Evolutionary conservation across 2,113 vertebrate genomes (phyloP).

Genomic region (Narcine bancroftii): DNA sequence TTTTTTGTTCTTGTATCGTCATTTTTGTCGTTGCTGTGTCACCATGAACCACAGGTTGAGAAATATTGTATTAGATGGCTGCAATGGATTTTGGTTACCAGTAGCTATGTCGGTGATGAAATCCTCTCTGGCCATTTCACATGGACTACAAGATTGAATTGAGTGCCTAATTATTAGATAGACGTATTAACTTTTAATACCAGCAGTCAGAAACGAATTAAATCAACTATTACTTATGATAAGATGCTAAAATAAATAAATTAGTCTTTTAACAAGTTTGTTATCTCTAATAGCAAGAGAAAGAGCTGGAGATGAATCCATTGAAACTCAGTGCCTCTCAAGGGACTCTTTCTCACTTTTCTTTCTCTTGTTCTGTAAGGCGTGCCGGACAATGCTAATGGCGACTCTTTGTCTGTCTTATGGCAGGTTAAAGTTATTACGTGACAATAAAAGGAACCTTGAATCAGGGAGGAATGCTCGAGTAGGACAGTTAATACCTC

Average conservation of each 20-base stretch:
- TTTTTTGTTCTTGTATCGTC: too few relatives aligned
- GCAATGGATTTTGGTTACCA: neutral
- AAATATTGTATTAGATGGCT: too few relatives aligned
- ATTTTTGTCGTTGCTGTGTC: too few relatives aligned
- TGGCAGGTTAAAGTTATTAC: too few relatives aligned
- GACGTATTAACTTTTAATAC: neutral
- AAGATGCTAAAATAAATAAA: neutral
- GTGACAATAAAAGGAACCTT: too few relatives aligned
- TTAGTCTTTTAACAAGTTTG: neutral
- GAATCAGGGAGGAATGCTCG: neutral
- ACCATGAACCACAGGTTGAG: too few relatives aligned
- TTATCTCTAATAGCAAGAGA: neutral
- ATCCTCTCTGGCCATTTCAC: neutral
- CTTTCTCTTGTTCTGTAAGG: too few relatives aligned
- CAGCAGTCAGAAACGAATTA: neutral
- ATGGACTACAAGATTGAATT: neutral
- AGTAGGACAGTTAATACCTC: neutral
- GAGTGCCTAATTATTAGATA: neutral
- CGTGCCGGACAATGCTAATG: too few relatives aligned
- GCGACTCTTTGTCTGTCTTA: too few relatives aligned
- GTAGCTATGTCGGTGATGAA: neutral
- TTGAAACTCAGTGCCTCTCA: too few relatives aligned
- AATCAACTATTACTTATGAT: neutral
- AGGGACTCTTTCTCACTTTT: too few relatives aligned
- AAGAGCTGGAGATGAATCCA: too few relatives aligned